Evolutionary conservation across 2,797 vertebrate genomes (phyloP), one percentile per base, ranked within the genome.

Genomic region (Urocyon cinereoargenteus): DNA sequence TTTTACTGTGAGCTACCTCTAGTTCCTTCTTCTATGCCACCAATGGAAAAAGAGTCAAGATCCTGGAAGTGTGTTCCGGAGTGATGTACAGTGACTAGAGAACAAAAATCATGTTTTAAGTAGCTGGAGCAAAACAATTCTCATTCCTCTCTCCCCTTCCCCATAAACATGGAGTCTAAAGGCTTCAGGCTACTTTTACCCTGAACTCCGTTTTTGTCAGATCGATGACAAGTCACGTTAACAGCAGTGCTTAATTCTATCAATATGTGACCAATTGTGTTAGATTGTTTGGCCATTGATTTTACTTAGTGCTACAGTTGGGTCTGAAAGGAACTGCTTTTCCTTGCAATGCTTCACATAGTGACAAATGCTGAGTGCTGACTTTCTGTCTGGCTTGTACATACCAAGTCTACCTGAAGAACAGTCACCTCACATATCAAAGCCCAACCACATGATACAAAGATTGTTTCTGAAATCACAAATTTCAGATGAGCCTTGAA

Each of bases 201-300:
- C 97, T 96, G 94, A 98, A 98, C 98, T 98, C 98, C 90, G 91
- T 98, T 98, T 98, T 98, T 98, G 98, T 98, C 98, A 97, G 98
- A 99, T 98, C 99, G 99, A 99, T 99, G 99, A 99, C 98, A 99
- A 99, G 99, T 98, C 98, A 98, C 98, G 98, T 99, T 99, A 99
- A 99, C 99, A 99, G 99, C 97, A 1, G 99, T 99, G 98, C 99
- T 99, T 99, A 99, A 99, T 99, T 99, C 99, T 99, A 99, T 99
- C 99, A 99, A 99, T 99, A 99, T 98, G 98, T 99, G 98, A 99
- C 99, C 99, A 99, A 99, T 99, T 99, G 99, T 99, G 99, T 99
- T 99, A 99, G 98, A 99, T 99, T 99, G 99, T 99, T 99, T 98
- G 98, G 98, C 98, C 98, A 99, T 99, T 99, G 99, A 99, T 99